phyloP scores from a whole-genome alignment of 2,888 invertebrate species.

The Caenorhabditis sp. region DNA sequence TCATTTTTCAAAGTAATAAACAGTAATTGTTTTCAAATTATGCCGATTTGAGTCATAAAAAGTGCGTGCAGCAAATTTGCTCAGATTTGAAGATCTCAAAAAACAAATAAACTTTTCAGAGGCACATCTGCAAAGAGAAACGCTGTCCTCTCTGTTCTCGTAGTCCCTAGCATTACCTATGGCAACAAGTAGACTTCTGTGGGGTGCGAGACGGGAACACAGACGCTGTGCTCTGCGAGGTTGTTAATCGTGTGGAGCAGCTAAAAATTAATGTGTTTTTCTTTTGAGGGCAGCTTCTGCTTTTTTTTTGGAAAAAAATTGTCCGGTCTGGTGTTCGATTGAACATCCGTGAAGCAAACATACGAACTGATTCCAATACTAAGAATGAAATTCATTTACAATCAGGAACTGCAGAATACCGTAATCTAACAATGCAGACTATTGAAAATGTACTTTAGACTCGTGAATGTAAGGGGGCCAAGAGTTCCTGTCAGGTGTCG shows the following conservation, averaged over 20 bases:
- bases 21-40: not conserved
- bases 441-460: not conserved
- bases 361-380: too few species aligned
- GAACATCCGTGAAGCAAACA: too few species aligned
- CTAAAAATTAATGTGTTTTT: slow-evolving; percentile 1
- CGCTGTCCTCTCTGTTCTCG: not conserved
- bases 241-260: slow-evolving; percentile 19
- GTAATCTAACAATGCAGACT: not conserved
- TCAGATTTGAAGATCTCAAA: not conserved
- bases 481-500: not conserved
- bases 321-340: too few species aligned
- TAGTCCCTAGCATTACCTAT: slow-evolving; percentile 29
- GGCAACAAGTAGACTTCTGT: slow-evolving; percentile 19
- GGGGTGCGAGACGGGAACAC: slow-evolving; percentile 14
- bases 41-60: not conserved
- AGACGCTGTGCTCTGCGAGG: not conserved
- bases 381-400: too few species aligned
- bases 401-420: not conserved
- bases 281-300: not conserved
- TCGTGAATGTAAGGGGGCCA: not conserved
- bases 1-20: not conserved
- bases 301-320: not conserved
- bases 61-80: not conserved
- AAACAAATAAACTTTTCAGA: too few species aligned
- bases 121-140: not conserved